A percentile compares a stretch with the other conserved stretches of the same genome.
These are phyloP conservation scores for Actinia equina DNA, from an alignment of 64 coral and sea anemone species.

Conservation along the genomic window DNA sequence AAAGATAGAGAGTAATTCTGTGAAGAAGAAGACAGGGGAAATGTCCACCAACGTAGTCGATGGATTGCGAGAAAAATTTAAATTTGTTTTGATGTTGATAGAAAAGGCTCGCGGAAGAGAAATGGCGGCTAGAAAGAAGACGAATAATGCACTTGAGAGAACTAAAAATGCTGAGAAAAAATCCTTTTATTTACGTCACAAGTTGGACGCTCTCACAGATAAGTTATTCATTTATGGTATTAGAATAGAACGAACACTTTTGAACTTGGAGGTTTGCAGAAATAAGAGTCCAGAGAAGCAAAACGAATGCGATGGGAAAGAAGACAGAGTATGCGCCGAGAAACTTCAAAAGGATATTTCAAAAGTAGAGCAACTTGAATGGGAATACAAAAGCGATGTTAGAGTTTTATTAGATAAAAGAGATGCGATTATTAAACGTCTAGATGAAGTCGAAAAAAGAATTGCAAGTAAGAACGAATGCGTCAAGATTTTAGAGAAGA, in stretches of 20 bases:
- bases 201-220: neutral
- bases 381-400: neutral
- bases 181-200: slow-evolving; percentile 16
- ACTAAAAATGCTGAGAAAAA: slow-evolving; percentile 18
- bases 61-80: neutral
- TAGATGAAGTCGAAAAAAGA: neutral
- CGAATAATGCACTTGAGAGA: neutral
- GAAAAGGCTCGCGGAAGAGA: neutral
- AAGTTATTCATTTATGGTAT: slow-evolving; percentile 11
- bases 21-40: neutral
- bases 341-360: neutral
- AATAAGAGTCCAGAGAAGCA: neutral
- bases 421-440: neutral
- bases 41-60: neutral
- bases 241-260: neutral
- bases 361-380: neutral
- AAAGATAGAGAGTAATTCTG: no score
- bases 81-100: neutral
- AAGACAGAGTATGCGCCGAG: neutral
- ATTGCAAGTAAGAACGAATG: neutral
- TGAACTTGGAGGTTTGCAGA: neutral
- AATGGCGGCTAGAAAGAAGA: slow-evolving; percentile 16
- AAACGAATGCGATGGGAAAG: neutral
- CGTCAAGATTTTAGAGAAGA: neutral
- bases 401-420: neutral